A percentile compares a stretch with the other conserved stretches of the same genome.
These are phyloP conservation scores for Hydractinia echinata DNA, from an alignment of 30 jellyfish, hydroid and myxozoan genomes.

Conservation along the genomic window DNA sequence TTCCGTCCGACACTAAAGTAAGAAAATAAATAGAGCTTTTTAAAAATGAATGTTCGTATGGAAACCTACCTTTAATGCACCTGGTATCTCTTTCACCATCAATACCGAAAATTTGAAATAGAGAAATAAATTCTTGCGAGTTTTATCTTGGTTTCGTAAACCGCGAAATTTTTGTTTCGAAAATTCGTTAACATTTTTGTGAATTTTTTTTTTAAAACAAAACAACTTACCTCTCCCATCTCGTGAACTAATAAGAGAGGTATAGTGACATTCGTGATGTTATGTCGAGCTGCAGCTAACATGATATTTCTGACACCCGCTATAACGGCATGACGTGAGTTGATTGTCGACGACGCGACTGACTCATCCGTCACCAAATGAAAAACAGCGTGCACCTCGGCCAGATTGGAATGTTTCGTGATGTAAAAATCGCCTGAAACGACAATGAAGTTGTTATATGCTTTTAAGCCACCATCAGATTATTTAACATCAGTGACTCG, in stretches of 20 bases:
- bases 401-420: constrained; percentile 86
- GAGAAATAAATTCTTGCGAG: too few species aligned
- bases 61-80: too few species aligned
- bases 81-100: too few species aligned
- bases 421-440: constrained; percentile 76
- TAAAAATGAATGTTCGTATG: too few species aligned
- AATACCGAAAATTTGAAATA: too few species aligned
- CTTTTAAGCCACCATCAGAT: background rate
- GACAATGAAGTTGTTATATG: background rate
- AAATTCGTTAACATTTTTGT: background rate
- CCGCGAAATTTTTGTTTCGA: background rate
- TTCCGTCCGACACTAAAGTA: too few species aligned
- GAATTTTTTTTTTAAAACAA: background rate
- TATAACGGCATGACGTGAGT: constrained; percentile 86
- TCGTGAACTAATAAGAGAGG: constrained; percentile 87
- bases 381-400: constrained; percentile 88
- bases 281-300: constrained; percentile 90
- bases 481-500: background rate
- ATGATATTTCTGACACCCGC: constrained; percentile 76
- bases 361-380: constrained; percentile 87
- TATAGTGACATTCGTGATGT: constrained; percentile 63
- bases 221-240: constrained; percentile 76
- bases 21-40: too few species aligned
- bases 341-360: constrained; percentile 47
- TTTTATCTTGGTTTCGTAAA: too few species aligned